Conservation (phyloP, 2,888 invertebrate genomes). For the Drosophila pseudotalamancana region DNA sequence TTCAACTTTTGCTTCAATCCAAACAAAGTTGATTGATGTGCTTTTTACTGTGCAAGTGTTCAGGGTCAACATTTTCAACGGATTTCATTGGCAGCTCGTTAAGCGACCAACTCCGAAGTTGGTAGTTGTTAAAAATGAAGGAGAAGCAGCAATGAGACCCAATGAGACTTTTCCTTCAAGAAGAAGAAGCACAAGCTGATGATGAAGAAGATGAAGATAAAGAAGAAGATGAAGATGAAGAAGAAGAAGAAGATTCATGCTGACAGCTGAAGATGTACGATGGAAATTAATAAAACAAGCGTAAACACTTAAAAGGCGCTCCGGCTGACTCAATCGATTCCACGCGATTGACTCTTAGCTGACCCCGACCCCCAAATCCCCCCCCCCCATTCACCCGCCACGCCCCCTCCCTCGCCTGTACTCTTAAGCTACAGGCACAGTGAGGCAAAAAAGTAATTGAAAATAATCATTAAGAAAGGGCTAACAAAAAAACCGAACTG, state of each 20-base stretch:
- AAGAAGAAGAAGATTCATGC: constrained; percentile 42
- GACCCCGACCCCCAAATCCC: background rate
- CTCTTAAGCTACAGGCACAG: constrained; percentile 6
- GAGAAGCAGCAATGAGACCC: too few relatives aligned
- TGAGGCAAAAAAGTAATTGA: constrained; percentile 66
- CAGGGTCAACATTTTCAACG: constrained; percentile 16
- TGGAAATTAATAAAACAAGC: constrained; percentile 81
- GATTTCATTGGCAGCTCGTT: constrained; percentile 61
- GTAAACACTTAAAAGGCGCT: constrained; percentile 80
- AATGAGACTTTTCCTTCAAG: too few relatives aligned
- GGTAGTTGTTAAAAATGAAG: constrained; percentile 7
- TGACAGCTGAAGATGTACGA: constrained; percentile 79
- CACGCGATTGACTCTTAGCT: constrained; percentile 42
- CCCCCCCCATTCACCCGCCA: background rate
- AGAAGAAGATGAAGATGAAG: too few relatives aligned
- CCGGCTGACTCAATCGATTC: constrained; percentile 67
- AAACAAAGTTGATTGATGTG: constrained; percentile 37
- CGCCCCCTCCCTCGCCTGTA: constrained; percentile 11
- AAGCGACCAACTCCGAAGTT: constrained; percentile 26
- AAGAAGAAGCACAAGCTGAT: too few relatives aligned
- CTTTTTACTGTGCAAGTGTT: constrained; percentile 7
- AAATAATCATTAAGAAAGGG: constrained; percentile 42
- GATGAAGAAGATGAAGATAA: too few relatives aligned
- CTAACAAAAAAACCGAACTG: constrained; percentile 12
- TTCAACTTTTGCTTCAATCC: constrained; percentile 8